A percentile compares a stretch with the other conserved stretches of the same genome.
phyloP scores from a whole-genome alignment of 1,140 invertebrate genomes.

The Pseudomyrmex pallidus region DNA sequence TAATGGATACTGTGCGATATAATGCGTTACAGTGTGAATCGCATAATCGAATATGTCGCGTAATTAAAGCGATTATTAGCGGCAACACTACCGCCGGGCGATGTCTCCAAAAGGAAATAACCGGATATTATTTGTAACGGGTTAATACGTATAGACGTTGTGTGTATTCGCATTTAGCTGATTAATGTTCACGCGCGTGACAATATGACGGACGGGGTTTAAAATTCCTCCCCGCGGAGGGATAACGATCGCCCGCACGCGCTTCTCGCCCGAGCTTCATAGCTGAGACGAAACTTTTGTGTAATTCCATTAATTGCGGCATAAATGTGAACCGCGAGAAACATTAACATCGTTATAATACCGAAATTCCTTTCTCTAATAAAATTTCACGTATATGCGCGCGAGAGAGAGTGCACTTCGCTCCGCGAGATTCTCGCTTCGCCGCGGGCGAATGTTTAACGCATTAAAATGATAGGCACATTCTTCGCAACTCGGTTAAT shows the following conservation, averaged over 20 bases:
- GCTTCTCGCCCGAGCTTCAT: not conserved
- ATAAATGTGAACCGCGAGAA: constrained; percentile 33
- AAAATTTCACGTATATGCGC: not conserved
- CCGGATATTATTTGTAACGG: constrained; percentile 41
- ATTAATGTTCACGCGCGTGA: constrained; percentile 32
- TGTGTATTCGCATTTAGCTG: constrained; percentile 14
- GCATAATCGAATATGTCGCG: constrained; percentile 25
- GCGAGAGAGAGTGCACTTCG: not conserved
- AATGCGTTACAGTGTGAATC: constrained; percentile 5
- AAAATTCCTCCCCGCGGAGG: not conserved
- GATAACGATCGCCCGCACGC: constrained; percentile 34
- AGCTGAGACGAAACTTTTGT: constrained; percentile 38
- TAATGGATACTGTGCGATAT: constrained; percentile 1
- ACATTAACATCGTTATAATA: constrained; percentile 32
- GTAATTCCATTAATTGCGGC: constrained; percentile 53
- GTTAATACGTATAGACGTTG: constrained; percentile 49
- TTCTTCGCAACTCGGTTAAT: constrained; percentile 16
- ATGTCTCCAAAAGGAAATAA: constrained; percentile 27
- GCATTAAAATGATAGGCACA: constrained; percentile 18
- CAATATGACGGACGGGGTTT: constrained; percentile 34
- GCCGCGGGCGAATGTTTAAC: constrained; percentile 31
- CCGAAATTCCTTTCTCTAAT: constrained; percentile 41
- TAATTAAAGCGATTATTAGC: constrained; percentile 47
- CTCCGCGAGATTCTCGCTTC: too few relatives aligned
- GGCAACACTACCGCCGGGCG: not conserved